These are phyloP conservation scores for Drosophila stalkeri DNA, from an alignment of 2,888 invertebrate genomes.

Conservation along the genomic window DNA sequence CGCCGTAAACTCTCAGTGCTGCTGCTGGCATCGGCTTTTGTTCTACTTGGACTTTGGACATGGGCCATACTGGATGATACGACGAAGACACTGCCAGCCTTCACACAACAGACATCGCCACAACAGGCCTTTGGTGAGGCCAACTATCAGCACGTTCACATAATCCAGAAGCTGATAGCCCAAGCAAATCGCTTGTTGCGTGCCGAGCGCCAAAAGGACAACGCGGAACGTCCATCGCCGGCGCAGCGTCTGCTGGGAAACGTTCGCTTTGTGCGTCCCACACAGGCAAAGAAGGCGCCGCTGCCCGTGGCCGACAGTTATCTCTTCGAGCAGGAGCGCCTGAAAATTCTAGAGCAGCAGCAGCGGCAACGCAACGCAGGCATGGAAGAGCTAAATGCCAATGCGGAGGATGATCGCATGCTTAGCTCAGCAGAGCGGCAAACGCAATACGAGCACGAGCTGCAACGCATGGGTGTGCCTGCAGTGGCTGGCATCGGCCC, in stretches of 20 bases:
- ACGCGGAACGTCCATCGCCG: conserved; percentile 28
- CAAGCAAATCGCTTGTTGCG: conserved; percentile 84
- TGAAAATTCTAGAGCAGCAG: conserved; percentile 84
- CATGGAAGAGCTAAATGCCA: conserved; percentile 78
- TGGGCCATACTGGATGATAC: conserved; percentile 83
- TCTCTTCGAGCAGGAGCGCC: conserved; percentile 84
- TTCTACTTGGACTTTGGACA: conserved; percentile 84
- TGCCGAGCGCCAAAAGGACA: conserved; percentile 74
- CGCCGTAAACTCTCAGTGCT: conserved; percentile 84
- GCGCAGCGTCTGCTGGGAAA: conserved; percentile 63
- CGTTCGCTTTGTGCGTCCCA: conserved; percentile 80
- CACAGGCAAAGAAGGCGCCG: conserved; percentile 79
- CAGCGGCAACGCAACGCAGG: conserved; percentile 85
- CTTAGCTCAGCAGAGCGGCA: conserved; percentile 84
- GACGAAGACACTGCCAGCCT: conserved; percentile 41
- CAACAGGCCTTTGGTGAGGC: conserved; percentile 29
- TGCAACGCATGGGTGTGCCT: conserved; percentile 85
- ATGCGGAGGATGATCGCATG: conserved; percentile 82
- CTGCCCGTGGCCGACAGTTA: conserved; percentile 81
- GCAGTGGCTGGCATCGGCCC: conserved; percentile 84
- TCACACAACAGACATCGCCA: conserved; percentile 19
- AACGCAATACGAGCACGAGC: conserved; percentile 84
- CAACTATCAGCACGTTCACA: conserved; percentile 81
- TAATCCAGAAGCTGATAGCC: conserved; percentile 84
- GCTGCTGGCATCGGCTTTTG: conserved; percentile 77